Percentiles rank a stretch among this genome's conserved stretches.
Evolutionary conservation across 30 jellyfish, hydroid and myxozoan species (phyloP).

Genomic region (Haliclystus octoradiatus): DNA sequence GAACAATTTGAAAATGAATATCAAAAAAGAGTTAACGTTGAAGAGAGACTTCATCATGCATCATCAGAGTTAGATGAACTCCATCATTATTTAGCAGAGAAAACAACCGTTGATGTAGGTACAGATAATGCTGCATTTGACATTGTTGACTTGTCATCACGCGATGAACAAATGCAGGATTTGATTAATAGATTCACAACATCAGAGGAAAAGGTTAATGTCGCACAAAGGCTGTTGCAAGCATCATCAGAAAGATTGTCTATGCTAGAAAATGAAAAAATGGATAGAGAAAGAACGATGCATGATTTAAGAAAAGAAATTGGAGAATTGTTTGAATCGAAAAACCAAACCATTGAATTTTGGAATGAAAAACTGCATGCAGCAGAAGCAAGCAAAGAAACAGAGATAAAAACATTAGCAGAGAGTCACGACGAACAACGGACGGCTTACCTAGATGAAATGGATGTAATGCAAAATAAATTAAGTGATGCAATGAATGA

Average conservation of each 20-base stretch:
- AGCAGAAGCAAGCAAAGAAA: neutral
- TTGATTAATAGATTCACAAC: neutral
- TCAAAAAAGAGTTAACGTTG: neutral
- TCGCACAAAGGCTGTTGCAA: neutral
- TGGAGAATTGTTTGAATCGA: conserved; percentile 16
- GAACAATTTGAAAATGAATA: neutral
- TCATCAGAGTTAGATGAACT: neutral
- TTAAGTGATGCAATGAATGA: neutral
- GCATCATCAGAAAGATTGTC: neutral
- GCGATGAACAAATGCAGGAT: neutral
- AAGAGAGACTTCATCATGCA: neutral
- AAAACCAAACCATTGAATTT: conserved; percentile 14
- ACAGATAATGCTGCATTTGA: neutral
- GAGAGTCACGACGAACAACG: conserved; percentile 2
- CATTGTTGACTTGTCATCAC: neutral
- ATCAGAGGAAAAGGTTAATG: neutral
- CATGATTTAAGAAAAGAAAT: conserved; percentile 49
- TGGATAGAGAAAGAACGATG: conserved; percentile 31
- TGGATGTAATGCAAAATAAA: neutral
- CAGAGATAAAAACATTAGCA: conserved; percentile 11
- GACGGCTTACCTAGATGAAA: conserved; percentile 4
- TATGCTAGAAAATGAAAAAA: conserved; percentile 10
- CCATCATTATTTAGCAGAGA: neutral
- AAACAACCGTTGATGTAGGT: neutral
- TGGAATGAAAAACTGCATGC: conserved; percentile 14